Base-by-base conservation (phyloP, 2,797 vertebrate species). In the Sebastiscus tertius region DNA sequence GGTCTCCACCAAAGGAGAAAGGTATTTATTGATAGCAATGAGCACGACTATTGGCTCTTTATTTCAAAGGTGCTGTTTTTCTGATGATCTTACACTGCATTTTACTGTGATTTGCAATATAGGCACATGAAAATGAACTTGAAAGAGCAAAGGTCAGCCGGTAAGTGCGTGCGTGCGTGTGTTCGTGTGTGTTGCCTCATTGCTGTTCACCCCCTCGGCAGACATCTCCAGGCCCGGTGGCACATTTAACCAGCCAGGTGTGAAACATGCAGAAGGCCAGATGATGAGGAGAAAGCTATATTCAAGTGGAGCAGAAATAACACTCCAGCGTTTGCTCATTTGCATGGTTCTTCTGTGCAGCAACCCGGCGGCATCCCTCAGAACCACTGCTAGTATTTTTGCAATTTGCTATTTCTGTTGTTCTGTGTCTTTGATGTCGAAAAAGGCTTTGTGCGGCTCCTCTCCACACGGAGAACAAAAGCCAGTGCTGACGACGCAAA, bases 241-340 rank as follows among this genome's bases (percentile, higher is more conserved):
- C 90, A 94, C 91, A 90, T 92, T 91, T 92, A 92, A 79, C 87
- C 92, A 92, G 80, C 88, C 93, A 92, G 89, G 91, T 94, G 92
- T 94, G 87, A 94, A 94, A 93, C 84, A 77, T 77, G 84, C 79
- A 86, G 77, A 82, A 83, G 89, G 90, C 92, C 90, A 91, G 88
- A 90, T 85, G 90, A 91, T 85, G 90, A 91, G 86, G 88, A 88
- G 73, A 90, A 69, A 77, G 89, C 87, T 31, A 69, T 65, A 33
- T 77, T 77, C 72, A 88, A 92, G 89, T 89, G 83, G 73, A 90
- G 88, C 87, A 83, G 89, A 93, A 90, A 89, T 87, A 91, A 90
- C n/a, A 34, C 69, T 54, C 49, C 46, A 24, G 75, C 60, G 39
- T 76, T 74, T 74, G 83, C 80, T 81, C 71, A 79, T 92, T 86